Conservation (phyloP, 2,797 vertebrate species). For the Parauchenoglanis ngamensis region DNA sequence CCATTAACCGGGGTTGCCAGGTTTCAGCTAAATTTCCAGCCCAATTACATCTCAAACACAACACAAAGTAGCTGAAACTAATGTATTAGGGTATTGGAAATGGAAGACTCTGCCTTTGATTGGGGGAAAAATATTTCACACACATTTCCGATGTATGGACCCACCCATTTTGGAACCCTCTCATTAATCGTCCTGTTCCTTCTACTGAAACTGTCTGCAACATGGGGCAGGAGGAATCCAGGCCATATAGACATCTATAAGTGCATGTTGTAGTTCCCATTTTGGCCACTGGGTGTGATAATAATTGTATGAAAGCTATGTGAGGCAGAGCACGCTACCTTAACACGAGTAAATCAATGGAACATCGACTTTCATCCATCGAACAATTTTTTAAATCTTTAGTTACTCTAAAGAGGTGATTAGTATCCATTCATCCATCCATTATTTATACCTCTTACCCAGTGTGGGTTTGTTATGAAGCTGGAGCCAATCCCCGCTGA, state of each 20-base stretch:
- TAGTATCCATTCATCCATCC: too few relatives aligned
- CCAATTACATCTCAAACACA: background rate
- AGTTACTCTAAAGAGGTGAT: background rate
- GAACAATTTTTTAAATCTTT: background rate
- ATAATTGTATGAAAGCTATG: background rate
- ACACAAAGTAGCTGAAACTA: too few relatives aligned
- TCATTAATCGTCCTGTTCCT: too few relatives aligned
- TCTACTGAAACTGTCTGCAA: background rate
- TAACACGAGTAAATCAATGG: background rate
- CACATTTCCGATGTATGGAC: background rate
- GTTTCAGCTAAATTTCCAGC: background rate
- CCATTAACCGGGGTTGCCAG: background rate
- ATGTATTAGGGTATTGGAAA: too few relatives aligned
- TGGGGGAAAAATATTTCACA: too few relatives aligned
- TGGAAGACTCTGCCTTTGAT: too few relatives aligned
- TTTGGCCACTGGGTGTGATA: background rate
- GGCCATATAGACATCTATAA: background rate
- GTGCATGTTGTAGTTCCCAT: background rate
- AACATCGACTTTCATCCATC: background rate
- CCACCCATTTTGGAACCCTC: too few relatives aligned
- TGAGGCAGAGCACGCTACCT: background rate
- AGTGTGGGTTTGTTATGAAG: too few relatives aligned
- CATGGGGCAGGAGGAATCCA: background rate
- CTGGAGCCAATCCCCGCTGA: too few relatives aligned
- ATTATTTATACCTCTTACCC: too few relatives aligned